A percentile compares a stretch with the other conserved stretches of the same genome.
These are phyloP conservation scores for Nipponacmea schrenckii DNA, from an alignment of 2,888 invertebrate genomes.

Conservation along the genomic window DNA sequence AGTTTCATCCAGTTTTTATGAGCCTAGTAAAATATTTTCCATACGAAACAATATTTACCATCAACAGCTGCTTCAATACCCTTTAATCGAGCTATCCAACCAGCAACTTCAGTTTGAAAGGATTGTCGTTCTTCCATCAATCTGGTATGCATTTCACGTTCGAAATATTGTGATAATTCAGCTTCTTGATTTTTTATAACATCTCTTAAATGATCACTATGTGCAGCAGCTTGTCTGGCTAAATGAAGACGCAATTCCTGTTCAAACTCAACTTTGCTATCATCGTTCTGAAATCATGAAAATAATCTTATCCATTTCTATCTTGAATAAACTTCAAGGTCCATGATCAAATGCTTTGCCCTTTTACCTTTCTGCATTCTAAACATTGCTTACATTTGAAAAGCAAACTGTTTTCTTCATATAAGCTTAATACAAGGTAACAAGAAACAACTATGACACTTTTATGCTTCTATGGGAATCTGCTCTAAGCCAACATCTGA, in stretches of 20 bases:
- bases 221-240: constrained; percentile 86
- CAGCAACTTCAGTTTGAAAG: constrained; percentile 79
- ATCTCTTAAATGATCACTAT: constrained; percentile 75
- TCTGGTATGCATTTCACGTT: constrained; percentile 74
- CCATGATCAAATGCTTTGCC: too few species aligned
- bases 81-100: constrained; percentile 79
- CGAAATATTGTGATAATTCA: constrained; percentile 70
- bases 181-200: constrained; percentile 75
- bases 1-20: too few species aligned
- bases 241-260: constrained; percentile 81
- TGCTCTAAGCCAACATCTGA: too few species aligned
- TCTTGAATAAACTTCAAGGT: background rate
- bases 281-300: constrained; percentile 44
- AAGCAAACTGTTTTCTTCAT: too few species aligned
- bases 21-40: too few species aligned
- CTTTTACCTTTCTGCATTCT: background rate
- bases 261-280: constrained; percentile 69
- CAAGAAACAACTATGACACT: too few species aligned
- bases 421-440: too few species aligned
- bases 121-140: constrained; percentile 75
- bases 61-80: constrained; percentile 83
- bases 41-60: constrained; percentile 69
- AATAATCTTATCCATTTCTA: background rate
- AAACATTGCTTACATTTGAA: too few species aligned
- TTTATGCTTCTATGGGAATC: too few species aligned